These are phyloP conservation scores for Globia sparganii DNA, from an alignment of 2,888 invertebrate species.

Conservation along the genomic window DNA sequence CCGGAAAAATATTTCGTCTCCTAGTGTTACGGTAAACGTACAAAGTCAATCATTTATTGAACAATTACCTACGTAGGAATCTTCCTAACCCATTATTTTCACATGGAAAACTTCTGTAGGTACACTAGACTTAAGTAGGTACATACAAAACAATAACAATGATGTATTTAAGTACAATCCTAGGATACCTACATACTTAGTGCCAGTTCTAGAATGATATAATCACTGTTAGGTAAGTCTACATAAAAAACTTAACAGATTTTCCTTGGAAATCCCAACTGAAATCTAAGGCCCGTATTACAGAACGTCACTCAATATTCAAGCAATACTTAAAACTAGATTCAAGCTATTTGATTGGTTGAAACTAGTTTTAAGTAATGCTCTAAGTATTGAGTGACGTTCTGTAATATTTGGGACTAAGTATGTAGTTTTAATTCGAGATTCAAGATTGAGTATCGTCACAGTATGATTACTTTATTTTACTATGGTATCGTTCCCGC, in stretches of 20 bases:
- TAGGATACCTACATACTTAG: background rate
- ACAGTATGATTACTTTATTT: background rate
- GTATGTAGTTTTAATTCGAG: background rate
- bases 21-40: conserved; percentile 66
- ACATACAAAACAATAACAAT: conserved; percentile 29
- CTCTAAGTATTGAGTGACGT: too few relatives aligned
- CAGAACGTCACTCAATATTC: too few relatives aligned
- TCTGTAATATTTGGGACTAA: too few relatives aligned
- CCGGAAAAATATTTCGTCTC: conserved; percentile 75
- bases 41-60: conserved; percentile 30
- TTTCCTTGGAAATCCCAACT: background rate
- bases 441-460: background rate
- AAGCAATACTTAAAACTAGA: too few relatives aligned
- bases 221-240: background rate
- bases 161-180: conserved; percentile 1
- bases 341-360: too few relatives aligned
- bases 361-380: too few relatives aligned
- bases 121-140: background rate
- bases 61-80: conserved; percentile 41
- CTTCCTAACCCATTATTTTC: conserved; percentile 39
- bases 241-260: background rate
- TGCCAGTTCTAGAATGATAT: conserved; percentile 25
- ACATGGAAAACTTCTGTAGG: conserved; percentile 26
- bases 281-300: too few relatives aligned
- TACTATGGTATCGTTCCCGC: background rate